Conservation (phyloP, 2,888 invertebrate species). For the Apotomis turbidana region DNA sequence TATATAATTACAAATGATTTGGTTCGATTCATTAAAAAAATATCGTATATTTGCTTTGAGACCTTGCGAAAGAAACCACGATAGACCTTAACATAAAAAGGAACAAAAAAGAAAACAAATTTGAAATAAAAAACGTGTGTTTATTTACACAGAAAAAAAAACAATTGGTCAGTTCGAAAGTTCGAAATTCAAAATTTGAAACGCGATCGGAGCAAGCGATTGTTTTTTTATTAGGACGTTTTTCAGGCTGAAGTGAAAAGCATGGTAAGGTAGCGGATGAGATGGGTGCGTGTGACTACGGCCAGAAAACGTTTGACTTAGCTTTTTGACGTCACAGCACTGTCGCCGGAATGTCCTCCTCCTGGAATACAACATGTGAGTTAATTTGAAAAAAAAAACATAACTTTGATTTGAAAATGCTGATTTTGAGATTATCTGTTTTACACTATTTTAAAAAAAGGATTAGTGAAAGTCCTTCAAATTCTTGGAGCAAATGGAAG, state of each 20-base stretch:
- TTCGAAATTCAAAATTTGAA: conserved; percentile 45
- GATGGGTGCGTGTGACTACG: conserved; percentile 71
- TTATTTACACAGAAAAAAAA: conserved; percentile 64
- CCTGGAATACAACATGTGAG: conserved; percentile 59
- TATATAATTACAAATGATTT: conserved; percentile 60
- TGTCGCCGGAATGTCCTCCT: conserved; percentile 80
- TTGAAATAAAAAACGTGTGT: conserved; percentile 51
- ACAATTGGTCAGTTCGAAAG: conserved; percentile 53
- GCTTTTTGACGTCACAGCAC: conserved; percentile 77
- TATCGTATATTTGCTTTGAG: conserved; percentile 48
- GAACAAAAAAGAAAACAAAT: conserved; percentile 53
- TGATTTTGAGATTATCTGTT: not conserved
- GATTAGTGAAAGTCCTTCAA: not conserved
- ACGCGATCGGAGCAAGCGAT: conserved; percentile 58
- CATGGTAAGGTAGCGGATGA: conserved; percentile 80
- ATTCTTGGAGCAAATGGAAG: not conserved
- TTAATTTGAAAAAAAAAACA: conserved; percentile 10
- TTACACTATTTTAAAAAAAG: too few species aligned
- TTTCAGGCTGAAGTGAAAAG: conserved; percentile 63
- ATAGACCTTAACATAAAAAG: conserved; percentile 49
- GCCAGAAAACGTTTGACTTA: conserved; percentile 79
- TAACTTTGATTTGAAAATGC: too few species aligned
- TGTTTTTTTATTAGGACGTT: conserved; percentile 54
- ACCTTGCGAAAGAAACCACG: conserved; percentile 49
- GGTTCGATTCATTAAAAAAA: conserved; percentile 64